A percentile compares a stretch with the other conserved stretches of the same genome.
These are phyloP conservation scores for Drosophila takahashii DNA, from an alignment of 1,140 invertebrate species.

Conservation along the genomic window DNA sequence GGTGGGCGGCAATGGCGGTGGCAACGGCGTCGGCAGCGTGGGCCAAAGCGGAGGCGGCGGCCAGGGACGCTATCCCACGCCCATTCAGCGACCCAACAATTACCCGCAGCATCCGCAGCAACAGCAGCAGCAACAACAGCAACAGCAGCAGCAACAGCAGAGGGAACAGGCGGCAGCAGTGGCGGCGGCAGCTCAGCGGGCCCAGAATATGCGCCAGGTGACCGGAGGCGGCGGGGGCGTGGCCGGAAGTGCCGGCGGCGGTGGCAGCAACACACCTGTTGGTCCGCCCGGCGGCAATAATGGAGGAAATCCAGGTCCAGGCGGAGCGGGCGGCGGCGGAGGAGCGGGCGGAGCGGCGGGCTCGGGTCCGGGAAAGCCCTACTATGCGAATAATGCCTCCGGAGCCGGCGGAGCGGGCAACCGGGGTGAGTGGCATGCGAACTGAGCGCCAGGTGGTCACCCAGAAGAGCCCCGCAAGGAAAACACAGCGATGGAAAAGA, in stretches of 20 bases:
- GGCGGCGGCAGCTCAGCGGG: slow-evolving; percentile 70
- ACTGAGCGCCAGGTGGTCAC: slow-evolving; percentile 38
- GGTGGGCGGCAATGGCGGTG: slow-evolving; percentile 63
- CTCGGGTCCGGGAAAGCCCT: slow-evolving; percentile 79
- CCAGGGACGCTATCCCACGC: slow-evolving; percentile 82
- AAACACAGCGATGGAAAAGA: slow-evolving; percentile 17
- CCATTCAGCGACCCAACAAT: slow-evolving; percentile 85
- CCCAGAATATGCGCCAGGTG: slow-evolving; percentile 80
- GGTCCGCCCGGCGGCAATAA: slow-evolving; percentile 66
- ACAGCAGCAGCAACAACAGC: slow-evolving; percentile 76
- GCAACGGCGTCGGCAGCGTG: slow-evolving; percentile 68
- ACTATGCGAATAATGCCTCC: slow-evolving; percentile 78
- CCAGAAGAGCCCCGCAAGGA: slow-evolving; percentile 5
- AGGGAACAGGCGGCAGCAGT: slow-evolving; percentile 77
- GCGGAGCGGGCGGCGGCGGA: slow-evolving; percentile 53
- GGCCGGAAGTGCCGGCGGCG: slow-evolving; percentile 65
- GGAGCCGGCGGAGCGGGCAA: slow-evolving; percentile 62
- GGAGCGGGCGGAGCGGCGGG: slow-evolving; percentile 49
- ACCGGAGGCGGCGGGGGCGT: slow-evolving; percentile 59
- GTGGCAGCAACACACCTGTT: slow-evolving; percentile 57
- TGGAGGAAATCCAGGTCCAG: slow-evolving; percentile 53
- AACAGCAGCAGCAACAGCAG: slow-evolving; percentile 79
- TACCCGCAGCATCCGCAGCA: slow-evolving; percentile 85
- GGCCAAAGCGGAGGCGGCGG: slow-evolving; percentile 64
- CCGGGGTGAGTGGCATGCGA: slow-evolving; percentile 77